Conservation (phyloP, 2,888 invertebrate species). For the Diarsia rubi region DNA sequence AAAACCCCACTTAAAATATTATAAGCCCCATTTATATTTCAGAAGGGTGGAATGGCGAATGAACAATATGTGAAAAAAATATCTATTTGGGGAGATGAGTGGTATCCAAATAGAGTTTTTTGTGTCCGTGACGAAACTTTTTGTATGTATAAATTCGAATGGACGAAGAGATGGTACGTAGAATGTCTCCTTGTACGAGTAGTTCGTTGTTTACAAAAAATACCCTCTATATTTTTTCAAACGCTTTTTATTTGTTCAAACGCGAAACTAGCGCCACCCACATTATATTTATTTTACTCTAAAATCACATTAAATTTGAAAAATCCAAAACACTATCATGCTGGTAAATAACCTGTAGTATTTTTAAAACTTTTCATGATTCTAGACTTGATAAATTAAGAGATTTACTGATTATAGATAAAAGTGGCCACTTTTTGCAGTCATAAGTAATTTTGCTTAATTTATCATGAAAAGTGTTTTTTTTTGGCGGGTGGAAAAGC, state of each 20-base stretch:
- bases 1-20: constrained; percentile 51
- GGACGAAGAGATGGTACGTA: neutral
- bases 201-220: neutral
- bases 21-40: constrained; percentile 56
- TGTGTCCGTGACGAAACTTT: neutral
- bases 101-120: constrained; percentile 27
- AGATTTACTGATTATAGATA: too few species aligned
- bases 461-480: too few species aligned
- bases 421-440: too few species aligned
- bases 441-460: too few species aligned
- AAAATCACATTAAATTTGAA: too few species aligned
- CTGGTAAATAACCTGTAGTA: too few species aligned
- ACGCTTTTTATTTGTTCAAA: neutral
- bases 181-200: neutral
- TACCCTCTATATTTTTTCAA: neutral
- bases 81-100: constrained; percentile 24
- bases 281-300: too few species aligned
- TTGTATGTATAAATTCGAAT: neutral
- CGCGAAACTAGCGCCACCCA: too few species aligned
- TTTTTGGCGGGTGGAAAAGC: too few species aligned
- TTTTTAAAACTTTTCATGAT: too few species aligned
- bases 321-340: too few species aligned
- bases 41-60: constrained; percentile 50
- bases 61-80: constrained; percentile 33
- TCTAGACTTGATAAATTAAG: too few species aligned